Percentiles rank a stretch among this genome's conserved stretches.
Conservation (phyloP, 1,140 invertebrate genomes). For the Drosophila pandora region DNA sequence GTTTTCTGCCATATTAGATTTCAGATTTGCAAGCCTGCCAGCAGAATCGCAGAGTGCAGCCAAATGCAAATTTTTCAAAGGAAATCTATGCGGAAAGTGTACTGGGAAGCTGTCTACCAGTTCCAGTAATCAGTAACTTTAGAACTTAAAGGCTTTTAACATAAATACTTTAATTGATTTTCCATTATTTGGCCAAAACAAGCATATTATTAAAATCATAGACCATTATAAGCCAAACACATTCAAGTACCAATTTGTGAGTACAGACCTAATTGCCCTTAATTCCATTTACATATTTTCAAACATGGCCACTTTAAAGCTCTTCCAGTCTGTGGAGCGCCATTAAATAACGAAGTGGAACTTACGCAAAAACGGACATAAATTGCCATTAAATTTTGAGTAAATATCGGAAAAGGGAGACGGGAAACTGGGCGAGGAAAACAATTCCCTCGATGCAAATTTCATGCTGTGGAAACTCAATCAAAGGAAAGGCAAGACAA, state of each 20-base stretch:
- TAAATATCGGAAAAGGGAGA: constrained; percentile 11
- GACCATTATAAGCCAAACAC: constrained; percentile 7
- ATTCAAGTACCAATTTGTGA: constrained; percentile 3
- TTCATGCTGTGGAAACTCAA: constrained; percentile 53
- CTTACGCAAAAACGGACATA: not conserved
- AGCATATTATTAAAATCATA: not conserved
- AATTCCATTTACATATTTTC: constrained; percentile 15
- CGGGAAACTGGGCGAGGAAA: constrained; percentile 18
- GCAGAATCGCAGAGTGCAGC: constrained; percentile 21
- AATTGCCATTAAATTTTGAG: constrained; percentile 32
- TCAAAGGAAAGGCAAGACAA: constrained; percentile 34
- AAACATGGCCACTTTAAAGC: constrained; percentile 28
- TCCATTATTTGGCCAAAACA: not conserved
- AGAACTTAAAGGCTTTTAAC: not conserved
- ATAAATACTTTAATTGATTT: not conserved
- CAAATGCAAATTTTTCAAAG: constrained; percentile 35
- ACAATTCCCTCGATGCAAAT: constrained; percentile 69
- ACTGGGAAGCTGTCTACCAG: not conserved
- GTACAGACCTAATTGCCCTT: constrained; percentile 30
- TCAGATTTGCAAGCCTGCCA: constrained; percentile 26
- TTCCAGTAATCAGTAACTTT: not conserved
- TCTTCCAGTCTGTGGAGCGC: constrained; percentile 7
- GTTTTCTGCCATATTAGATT: constrained; percentile 80
- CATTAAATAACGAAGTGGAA: constrained; percentile 16
- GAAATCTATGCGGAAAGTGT: not conserved